Conservation (phyloP, 2,888 invertebrate genomes). For the Leptarthrus brevirostris region DNA sequence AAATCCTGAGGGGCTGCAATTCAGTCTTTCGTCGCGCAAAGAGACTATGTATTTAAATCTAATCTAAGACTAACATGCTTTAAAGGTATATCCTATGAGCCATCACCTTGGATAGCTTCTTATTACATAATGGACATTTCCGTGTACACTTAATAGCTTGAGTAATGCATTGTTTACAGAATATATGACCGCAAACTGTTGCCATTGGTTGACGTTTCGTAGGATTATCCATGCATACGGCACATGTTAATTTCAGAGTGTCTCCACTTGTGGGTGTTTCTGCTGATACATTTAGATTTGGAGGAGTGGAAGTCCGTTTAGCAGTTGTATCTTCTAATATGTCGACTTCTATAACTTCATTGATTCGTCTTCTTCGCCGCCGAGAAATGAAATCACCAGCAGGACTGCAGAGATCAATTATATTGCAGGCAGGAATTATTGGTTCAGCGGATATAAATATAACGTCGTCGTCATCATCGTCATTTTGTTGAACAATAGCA, state of each 20-base stretch:
- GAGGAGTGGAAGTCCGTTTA: neutral
- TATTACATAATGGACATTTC: slow-evolving; percentile 56
- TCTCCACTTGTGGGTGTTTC: neutral
- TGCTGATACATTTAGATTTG: neutral
- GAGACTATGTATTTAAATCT: too few relatives aligned
- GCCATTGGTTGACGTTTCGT: slow-evolving; percentile 48
- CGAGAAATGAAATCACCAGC: neutral
- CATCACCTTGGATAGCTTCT: neutral
- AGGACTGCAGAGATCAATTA: slow-evolving; percentile 53
- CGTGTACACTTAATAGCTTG: slow-evolving; percentile 48
- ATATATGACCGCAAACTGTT: slow-evolving; percentile 56
- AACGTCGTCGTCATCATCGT: slow-evolving; percentile 53
- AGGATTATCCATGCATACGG: slow-evolving; percentile 54
- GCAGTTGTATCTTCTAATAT: neutral
- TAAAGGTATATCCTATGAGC: too few relatives aligned
- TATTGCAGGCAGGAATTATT: slow-evolving; percentile 37
- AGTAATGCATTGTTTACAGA: slow-evolving; percentile 54
- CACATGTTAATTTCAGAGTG: slow-evolving; percentile 40
- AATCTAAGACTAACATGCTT: too few relatives aligned
- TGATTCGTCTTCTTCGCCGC: neutral
- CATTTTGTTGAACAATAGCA: too few relatives aligned
- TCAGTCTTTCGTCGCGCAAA: too few relatives aligned
- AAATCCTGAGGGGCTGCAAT: too few relatives aligned
- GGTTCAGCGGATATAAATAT: slow-evolving; percentile 53
- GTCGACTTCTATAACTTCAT: neutral